phyloP scores from a whole-genome alignment of 2,888 invertebrate species.

The Camponotus fellah region DNA sequence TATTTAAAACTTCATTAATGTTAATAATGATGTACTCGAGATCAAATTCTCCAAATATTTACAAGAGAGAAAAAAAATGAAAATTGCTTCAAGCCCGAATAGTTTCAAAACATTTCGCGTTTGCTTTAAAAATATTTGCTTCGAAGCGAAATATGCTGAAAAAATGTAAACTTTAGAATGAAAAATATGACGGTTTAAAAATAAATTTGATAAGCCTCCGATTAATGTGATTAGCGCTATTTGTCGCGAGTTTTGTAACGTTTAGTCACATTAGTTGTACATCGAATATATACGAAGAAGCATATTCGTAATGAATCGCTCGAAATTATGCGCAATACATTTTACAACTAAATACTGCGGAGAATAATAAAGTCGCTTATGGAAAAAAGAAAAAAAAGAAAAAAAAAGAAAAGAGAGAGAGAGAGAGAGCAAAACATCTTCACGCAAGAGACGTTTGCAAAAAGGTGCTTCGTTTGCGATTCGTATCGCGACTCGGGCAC shows the following conservation, averaged over 20 bases:
- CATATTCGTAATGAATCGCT: background rate
- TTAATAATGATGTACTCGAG: background rate
- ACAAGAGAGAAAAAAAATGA: background rate
- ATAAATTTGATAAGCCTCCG: background rate
- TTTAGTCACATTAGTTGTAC: background rate
- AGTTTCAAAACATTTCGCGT: background rate
- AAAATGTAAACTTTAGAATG: too few relatives aligned
- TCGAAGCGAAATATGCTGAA: background rate
- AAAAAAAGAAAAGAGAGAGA: background rate
- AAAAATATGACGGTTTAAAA: background rate
- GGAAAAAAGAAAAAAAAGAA: background rate
- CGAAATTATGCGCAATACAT: background rate
- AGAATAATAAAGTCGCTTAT: background rate
- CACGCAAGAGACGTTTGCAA: background rate
- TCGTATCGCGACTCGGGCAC: conserved; percentile 17
- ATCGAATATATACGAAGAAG: background rate
- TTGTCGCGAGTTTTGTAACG: background rate
- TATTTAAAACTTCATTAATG: background rate
- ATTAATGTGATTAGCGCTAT: background rate
- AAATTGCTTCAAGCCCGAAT: background rate
- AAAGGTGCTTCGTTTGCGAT: conserved; percentile 12
- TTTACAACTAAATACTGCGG: background rate
- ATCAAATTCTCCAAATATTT: background rate
- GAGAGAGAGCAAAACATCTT: background rate
- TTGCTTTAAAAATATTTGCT: background rate